Evolutionary conservation across 2,888 invertebrate species (phyloP).

Genomic region (Anaspis maculata): DNA sequence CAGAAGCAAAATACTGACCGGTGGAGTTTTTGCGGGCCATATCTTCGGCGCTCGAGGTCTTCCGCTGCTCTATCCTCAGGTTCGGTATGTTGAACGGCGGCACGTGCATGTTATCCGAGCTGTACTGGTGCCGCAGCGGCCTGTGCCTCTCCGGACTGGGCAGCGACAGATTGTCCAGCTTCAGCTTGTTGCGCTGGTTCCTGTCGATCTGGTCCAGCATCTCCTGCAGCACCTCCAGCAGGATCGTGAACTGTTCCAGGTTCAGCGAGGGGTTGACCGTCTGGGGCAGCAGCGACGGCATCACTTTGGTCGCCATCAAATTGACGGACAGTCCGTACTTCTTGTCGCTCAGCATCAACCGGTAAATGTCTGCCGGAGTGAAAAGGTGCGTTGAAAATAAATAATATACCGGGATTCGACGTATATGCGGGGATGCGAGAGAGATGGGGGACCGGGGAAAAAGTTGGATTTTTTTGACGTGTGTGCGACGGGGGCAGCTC

Average conservation of each 20-base stretch:
- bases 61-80: conserved; percentile 74
- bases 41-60: conserved; percentile 85
- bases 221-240: conserved; percentile 80
- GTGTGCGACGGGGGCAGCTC: no score
- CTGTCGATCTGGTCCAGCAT: conserved; percentile 87
- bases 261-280: conserved; percentile 82
- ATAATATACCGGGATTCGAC: no score
- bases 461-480: no score
- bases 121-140: conserved; percentile 69
- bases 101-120: conserved; percentile 78
- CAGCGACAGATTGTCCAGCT: conserved; percentile 68
- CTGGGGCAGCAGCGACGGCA: conserved; percentile 87
- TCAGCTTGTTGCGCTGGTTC: conserved; percentile 82
- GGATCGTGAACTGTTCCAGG: conserved; percentile 70
- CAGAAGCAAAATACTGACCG: conserved; percentile 41
- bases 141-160: conserved; percentile 71
- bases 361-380: conserved; percentile 93
- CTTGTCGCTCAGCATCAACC: conserved; percentile 81
- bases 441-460: no score
- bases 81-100: conserved; percentile 85
- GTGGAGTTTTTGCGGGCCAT: conserved; percentile 84
- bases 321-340: conserved; percentile 84
- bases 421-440: no score
- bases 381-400: no score
- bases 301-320: conserved; percentile 87